These are phyloP conservation scores for Clunio marinus DNA, from an alignment of 2,888 invertebrate species.

Conservation along the genomic window DNA sequence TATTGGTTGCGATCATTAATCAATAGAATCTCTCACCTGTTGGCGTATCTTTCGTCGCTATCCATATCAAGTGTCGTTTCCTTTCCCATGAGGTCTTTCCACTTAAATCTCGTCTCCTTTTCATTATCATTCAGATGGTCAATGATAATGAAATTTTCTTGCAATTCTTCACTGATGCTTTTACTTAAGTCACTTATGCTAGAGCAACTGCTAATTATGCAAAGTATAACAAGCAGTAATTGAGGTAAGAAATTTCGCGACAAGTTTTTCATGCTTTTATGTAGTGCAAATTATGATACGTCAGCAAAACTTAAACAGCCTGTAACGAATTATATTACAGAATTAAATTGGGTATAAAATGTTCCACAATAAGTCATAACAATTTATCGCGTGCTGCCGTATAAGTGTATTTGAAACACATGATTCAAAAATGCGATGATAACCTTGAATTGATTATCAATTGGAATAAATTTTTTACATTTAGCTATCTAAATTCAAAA, in stretches of 20 bases:
- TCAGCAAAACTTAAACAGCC: too few relatives aligned
- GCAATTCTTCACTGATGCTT: not conserved
- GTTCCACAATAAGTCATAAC: not conserved
- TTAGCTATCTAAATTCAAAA: too few relatives aligned
- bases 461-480: too few relatives aligned
- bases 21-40: slow-evolving; percentile 33
- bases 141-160: slow-evolving; percentile 34
- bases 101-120: slow-evolving; percentile 26
- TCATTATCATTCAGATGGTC: slow-evolving; percentile 37
- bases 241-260: not conserved
- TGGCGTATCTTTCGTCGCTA: slow-evolving; percentile 22
- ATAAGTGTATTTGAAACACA: too few relatives aligned
- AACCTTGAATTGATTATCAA: too few relatives aligned
- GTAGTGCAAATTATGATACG: too few relatives aligned
- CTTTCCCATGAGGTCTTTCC: slow-evolving; percentile 36
- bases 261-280: not conserved
- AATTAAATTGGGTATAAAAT: too few relatives aligned
- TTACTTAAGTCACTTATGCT: slow-evolving; percentile 8
- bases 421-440: too few relatives aligned
- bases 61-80: slow-evolving; percentile 28
- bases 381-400: too few relatives aligned
- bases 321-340: too few relatives aligned
- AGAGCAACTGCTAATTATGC: slow-evolving; percentile 25
- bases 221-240: not conserved
- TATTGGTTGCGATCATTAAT: slow-evolving; percentile 20